These are phyloP conservation scores for Ypsolopha scabrella DNA, from an alignment of 2,888 invertebrate genomes.

Conservation along the genomic window DNA sequence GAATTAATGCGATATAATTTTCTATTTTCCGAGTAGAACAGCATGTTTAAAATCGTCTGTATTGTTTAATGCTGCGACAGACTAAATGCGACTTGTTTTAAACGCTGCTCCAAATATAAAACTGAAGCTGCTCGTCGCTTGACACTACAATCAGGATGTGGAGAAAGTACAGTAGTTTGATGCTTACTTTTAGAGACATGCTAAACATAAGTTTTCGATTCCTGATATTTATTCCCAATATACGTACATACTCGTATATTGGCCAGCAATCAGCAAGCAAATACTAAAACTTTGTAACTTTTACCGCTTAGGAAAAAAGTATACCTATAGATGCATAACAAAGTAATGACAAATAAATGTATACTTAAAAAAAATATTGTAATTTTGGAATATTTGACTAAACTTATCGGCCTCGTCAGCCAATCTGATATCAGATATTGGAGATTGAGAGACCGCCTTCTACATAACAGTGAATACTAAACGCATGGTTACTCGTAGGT, in stretches of 20 bases:
- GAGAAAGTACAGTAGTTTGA: background rate
- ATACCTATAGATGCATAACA: too few relatives aligned
- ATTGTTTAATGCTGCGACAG: slow-evolving; percentile 42
- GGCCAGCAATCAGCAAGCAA: too few relatives aligned
- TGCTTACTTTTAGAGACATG: background rate
- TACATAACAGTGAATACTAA: too few relatives aligned
- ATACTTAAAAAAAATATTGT: too few relatives aligned
- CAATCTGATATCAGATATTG: too few relatives aligned
- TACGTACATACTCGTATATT: background rate
- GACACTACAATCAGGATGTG: background rate
- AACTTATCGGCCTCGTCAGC: too few relatives aligned
- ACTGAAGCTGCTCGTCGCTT: slow-evolving; percentile 20
- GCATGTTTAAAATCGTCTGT: slow-evolving; percentile 50
- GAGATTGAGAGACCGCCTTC: too few relatives aligned
- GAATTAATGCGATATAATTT: slow-evolving; percentile 54
- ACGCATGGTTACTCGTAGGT: too few relatives aligned
- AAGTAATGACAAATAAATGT: too few relatives aligned
- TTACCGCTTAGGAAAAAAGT: too few relatives aligned
- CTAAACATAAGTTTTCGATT: background rate
- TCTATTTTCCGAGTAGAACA: slow-evolving; percentile 31
- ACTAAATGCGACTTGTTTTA: slow-evolving; percentile 49
- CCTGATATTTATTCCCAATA: background rate
- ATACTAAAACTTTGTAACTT: too few relatives aligned
- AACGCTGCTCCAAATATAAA: slow-evolving; percentile 49
- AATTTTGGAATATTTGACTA: too few relatives aligned